Base-by-base conservation (phyloP, 1,140 invertebrate genomes). In the Charaxes varanes region DNA sequence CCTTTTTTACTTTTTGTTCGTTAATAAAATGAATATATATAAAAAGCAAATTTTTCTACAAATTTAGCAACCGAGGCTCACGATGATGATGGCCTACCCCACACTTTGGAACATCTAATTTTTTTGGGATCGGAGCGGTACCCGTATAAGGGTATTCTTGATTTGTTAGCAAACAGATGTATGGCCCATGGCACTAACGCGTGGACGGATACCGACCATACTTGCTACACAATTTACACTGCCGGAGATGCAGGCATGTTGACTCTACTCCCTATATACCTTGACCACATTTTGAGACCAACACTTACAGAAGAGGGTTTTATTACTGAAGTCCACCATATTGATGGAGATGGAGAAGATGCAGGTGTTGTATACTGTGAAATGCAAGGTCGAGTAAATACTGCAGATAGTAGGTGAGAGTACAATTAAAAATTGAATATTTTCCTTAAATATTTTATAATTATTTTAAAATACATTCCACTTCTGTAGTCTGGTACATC, bases 341-440 rank as follows among this genome's bases (percentile, higher is more conserved):
- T 97, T 28, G 94, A 92, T 67, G 91, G 90, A 2, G 88, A 94
- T 46, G 96, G 95, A 2, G 90, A 94, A 55, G 91, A 98, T 87
- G 93, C 91, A 17, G 96, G 96, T 17, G 93, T 97, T 15, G 94
- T 97, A 1, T 98, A 97, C 70, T 95, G 93, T 78, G 95, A 98
- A 86, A 96, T 97, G 93, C 94, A 97, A 69, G 91, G 91, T 11
- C 60, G 87, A 13, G 94, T 96, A 78, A 95, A 96, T 70, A 89
- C 86, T 22, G 93, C 91, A n/a, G 91, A 93, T 68, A 89, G 87
- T 48, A 78, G 78, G 83, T 85, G 28, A 41, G 30, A 15, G 2
- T 28, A n/a, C n/a, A n/a, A n/a, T n/a, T n/a, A n/a, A n/a, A n/a
- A n/a, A n/a, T n/a, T n/a, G n/a, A n/a, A n/a, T n/a, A n/a, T n/a